A percentile compares a stretch with the other conserved stretches of the same genome.
These are phyloP conservation scores for Scopus umbretta DNA, from an alignment of 2,113 vertebrate species.

Conservation along the genomic window DNA sequence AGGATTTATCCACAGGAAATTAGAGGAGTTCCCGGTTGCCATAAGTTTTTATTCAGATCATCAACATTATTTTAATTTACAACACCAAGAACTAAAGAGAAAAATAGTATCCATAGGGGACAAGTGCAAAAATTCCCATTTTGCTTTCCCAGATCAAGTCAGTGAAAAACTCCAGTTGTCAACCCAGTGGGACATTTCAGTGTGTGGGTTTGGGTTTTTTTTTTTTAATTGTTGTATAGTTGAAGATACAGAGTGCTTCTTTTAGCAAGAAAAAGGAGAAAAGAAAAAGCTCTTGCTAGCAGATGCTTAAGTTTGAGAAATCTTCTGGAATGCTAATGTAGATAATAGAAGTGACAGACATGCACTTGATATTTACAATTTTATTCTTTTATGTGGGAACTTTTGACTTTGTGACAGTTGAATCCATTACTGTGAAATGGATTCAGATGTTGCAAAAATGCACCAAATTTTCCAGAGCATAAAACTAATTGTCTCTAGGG, in stretches of 20 bases:
- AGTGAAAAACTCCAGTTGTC: neutral
- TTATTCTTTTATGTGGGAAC: neutral
- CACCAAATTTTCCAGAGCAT: neutral
- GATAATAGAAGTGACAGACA: neutral
- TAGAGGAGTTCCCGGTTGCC: neutral
- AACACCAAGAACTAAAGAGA: neutral
- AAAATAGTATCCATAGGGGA: neutral
- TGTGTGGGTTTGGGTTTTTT: neutral
- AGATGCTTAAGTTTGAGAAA: neutral
- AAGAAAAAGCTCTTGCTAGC: neutral
- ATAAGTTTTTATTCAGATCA: neutral
- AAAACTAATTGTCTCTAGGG: neutral
- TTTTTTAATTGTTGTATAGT: neutral
- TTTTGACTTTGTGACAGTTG: neutral
- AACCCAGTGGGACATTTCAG: neutral
- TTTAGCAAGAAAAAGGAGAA: neutral
- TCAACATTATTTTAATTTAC: neutral
- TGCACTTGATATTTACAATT: neutral
- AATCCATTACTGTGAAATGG: neutral
- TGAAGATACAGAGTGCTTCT: neutral
- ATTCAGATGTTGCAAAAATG: constrained; percentile 25
- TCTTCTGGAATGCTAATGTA: neutral
- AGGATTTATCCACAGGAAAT: neutral
- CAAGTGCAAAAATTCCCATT: neutral
- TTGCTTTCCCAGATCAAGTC: neutral